Conservation (phyloP, 2,797 vertebrate genomes). For the Muscicapa comitata region DNA sequence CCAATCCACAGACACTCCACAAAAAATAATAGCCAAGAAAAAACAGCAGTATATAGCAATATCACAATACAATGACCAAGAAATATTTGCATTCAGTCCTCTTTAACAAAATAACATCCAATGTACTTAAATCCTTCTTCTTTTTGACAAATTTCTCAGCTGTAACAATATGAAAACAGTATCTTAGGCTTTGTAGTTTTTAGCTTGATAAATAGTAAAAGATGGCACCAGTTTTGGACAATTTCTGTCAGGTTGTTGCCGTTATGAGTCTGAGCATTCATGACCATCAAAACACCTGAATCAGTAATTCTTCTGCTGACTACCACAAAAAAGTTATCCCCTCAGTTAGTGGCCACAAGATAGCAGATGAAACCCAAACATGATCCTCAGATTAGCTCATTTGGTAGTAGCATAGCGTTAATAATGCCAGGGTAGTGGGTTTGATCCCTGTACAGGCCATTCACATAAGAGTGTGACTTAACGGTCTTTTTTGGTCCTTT, state of each 20-base stretch:
- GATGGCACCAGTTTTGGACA: background rate
- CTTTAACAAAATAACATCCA: background rate
- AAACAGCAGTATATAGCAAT: background rate
- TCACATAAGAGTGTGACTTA: too few relatives aligned
- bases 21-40: background rate
- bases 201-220: background rate
- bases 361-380: background rate
- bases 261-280: background rate
- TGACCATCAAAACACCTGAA: background rate
- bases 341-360: background rate
- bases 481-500: background rate
- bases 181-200: background rate
- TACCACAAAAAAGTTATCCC: background rate
- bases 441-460: background rate
- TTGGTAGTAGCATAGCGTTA: too few relatives aligned
- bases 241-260: background rate
- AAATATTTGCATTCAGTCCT: fast-evolving
- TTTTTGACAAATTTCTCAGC: background rate
- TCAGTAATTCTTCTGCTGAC: background rate
- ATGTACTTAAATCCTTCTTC: fast-evolving
- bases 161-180: background rate
- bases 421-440: too few relatives aligned
- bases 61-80: background rate
- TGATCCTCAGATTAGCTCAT: background rate
- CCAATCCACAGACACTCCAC: fast-evolving